Conservation (phyloP, 2,888 invertebrate species). For the Nipponacmea schrenckii region DNA sequence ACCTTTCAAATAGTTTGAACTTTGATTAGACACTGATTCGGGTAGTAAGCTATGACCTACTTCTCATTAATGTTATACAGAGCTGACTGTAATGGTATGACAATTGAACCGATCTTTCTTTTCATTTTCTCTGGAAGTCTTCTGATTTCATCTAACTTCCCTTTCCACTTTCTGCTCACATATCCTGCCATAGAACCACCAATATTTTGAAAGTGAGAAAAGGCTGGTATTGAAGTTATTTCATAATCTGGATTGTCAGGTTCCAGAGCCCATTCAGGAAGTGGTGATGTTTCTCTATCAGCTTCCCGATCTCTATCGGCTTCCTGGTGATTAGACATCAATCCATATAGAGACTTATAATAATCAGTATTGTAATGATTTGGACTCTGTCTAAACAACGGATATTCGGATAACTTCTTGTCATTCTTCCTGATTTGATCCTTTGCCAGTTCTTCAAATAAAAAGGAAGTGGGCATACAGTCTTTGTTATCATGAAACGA, state of each 20-base stretch:
- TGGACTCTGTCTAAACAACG: constrained; percentile 24
- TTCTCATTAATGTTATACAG: constrained; percentile 42
- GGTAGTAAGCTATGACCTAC: constrained; percentile 25
- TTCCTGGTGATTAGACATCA: constrained; percentile 23
- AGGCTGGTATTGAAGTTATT: background rate
- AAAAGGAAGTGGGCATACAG: constrained; percentile 26
- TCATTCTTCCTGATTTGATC: constrained; percentile 30
- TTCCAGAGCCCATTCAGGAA: constrained; percentile 13
- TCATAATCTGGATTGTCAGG: constrained; percentile 16
- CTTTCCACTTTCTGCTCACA: constrained; percentile 45
- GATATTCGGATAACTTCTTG: constrained; percentile 14
- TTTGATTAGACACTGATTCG: too few species aligned
- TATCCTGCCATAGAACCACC: constrained; percentile 14
- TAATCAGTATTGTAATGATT: constrained; percentile 42
- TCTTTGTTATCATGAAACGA: constrained; percentile 34
- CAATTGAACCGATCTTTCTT: constrained; percentile 45
- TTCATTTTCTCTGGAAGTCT: constrained; percentile 39
- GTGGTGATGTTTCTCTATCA: background rate
- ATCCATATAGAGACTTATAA: constrained; percentile 42
- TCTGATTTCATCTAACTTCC: constrained; percentile 40
- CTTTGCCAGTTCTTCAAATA: constrained; percentile 36
- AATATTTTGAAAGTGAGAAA: background rate
- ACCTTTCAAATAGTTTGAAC: too few species aligned
- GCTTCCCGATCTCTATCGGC: background rate
- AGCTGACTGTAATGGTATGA: constrained; percentile 40